Percentiles rank a stretch among this genome's conserved stretches.
Evolutionary conservation across 1,140 invertebrate genomes (phyloP).

Genomic region (Copidosoma floridanum): DNA sequence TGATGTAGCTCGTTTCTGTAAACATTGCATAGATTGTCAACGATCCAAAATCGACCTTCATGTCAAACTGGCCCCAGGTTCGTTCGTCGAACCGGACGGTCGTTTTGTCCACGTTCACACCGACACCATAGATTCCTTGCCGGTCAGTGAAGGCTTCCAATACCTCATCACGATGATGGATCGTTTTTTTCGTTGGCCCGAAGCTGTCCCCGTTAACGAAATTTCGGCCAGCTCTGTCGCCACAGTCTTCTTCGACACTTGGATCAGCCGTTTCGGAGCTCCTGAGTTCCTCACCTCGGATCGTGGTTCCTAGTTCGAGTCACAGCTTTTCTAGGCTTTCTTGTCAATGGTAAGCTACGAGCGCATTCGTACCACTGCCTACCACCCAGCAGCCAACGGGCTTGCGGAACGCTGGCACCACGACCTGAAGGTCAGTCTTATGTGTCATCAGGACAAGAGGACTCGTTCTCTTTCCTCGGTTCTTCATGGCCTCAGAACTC

Average conservation of each 20-base stretch:
- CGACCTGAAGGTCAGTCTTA: constrained; percentile 28
- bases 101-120: not conserved
- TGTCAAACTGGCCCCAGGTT: not conserved
- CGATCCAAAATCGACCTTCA: not conserved
- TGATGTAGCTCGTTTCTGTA: not conserved
- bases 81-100: not conserved
- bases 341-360: constrained; percentile 5
- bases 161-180: not conserved
- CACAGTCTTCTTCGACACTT: constrained; percentile 31
- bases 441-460: constrained; percentile 15
- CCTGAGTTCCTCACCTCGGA: constrained; percentile 24
- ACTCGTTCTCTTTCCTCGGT: constrained; percentile 17
- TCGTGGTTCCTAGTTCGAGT: constrained; percentile 16
- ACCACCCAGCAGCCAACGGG: constrained; percentile 35
- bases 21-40: not conserved
- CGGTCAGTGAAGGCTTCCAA: not conserved
- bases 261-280: constrained; percentile 35
- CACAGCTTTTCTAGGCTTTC: constrained; percentile 11
- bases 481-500: no score
- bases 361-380: constrained; percentile 26
- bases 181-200: not conserved
- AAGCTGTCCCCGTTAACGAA: constrained; percentile 30
- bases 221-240: constrained; percentile 28
- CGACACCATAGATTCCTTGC: not conserved
- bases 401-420: constrained; percentile 28